Conservation (phyloP, 2,888 invertebrate genomes). For the Eilema griseolum region DNA sequence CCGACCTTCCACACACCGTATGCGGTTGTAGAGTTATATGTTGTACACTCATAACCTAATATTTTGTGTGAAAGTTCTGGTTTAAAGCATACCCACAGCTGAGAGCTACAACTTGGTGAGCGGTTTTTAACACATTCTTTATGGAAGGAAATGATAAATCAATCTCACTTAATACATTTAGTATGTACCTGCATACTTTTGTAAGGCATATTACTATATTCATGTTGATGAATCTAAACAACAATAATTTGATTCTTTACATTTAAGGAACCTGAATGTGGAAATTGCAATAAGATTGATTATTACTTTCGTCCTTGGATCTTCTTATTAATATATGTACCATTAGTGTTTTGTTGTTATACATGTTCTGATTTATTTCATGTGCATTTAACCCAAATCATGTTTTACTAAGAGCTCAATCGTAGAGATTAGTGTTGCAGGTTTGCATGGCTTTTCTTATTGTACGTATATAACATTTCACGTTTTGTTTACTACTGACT, state of each 20-base stretch:
- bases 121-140: background rate
- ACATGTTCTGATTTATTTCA: background rate
- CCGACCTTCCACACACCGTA: background rate
- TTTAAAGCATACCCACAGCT: background rate
- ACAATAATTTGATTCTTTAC: background rate
- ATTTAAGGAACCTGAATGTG: background rate
- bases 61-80: background rate
- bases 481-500: background rate
- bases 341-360: background rate
- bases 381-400: background rate
- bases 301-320: background rate
- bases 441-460: background rate
- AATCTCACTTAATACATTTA: background rate
- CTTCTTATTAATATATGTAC: too few relatives aligned
- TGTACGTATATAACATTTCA: background rate
- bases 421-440: background rate
- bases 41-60: background rate
- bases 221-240: background rate
- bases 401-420: background rate
- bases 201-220: background rate
- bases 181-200: too few relatives aligned
- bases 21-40: background rate
- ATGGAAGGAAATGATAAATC: background rate
- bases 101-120: constrained; percentile 6
- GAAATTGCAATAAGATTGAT: background rate